These are phyloP conservation scores for Thomomys bottae DNA, from an alignment of 2,113 vertebrate species.

Conservation along the genomic window DNA sequence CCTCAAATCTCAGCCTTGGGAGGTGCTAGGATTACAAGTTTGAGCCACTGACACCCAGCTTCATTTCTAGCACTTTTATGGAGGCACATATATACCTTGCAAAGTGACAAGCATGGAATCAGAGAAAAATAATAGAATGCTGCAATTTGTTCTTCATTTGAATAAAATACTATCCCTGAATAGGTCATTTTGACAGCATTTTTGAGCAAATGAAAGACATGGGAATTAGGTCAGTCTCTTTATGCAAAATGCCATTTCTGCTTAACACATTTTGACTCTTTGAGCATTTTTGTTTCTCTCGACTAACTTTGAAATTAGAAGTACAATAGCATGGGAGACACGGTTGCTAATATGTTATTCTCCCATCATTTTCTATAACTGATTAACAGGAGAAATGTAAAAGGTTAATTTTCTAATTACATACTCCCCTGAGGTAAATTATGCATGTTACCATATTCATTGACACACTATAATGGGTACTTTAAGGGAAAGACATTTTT, in stretches of 20 bases:
- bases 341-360: slow-evolving; percentile 76
- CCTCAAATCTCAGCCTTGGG: too few relatives aligned
- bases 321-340: slow-evolving; percentile 68
- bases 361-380: slow-evolving; percentile 76
- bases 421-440: slow-evolving; percentile 78
- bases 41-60: too few relatives aligned
- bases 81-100: not conserved
- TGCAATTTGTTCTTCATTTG: not conserved
- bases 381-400: slow-evolving; percentile 80
- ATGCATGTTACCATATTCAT: slow-evolving; percentile 74
- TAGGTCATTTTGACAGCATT: not conserved
- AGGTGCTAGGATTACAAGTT: too few relatives aligned
- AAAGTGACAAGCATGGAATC: not conserved
- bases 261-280: not conserved
- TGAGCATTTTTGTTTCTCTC: slow-evolving; percentile 14
- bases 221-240: not conserved
- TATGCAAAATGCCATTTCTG: not conserved
- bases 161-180: not conserved
- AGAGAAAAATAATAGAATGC: not conserved
- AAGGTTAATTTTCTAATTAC: slow-evolving; percentile 88
- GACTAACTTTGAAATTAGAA: slow-evolving; percentile 66
- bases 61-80: not conserved
- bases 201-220: not conserved
- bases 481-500: slow-evolving; percentile 77
- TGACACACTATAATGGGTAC: slow-evolving; percentile 78